Evolutionary conservation across 2,113 vertebrate genomes (phyloP), one percentile per base, ranked within the genome.

Genomic region (Synodontis membranacea): DNA sequence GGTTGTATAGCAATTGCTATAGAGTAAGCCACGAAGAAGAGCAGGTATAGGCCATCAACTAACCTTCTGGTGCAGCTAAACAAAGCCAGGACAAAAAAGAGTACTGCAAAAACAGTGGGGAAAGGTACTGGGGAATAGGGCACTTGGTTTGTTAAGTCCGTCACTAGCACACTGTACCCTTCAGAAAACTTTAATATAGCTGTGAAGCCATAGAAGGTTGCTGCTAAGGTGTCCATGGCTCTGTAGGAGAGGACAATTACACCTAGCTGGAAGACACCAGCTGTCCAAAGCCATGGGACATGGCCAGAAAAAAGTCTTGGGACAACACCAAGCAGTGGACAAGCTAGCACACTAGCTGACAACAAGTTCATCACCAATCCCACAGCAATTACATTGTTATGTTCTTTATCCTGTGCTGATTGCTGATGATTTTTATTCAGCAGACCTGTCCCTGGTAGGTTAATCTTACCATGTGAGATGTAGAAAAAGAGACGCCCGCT

Each of bases 201-300:
- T 0, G 94, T 94, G 84, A 97, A 96, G 52, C 95, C 95, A 0
- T 94, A 96, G 90, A 95, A 96, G 0, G 95, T 96, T 46, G 96
- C 96, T 72, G 92, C 88, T 0, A 96, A 90, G 0, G 87, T 91
- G 75, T 97, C 95, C 93, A 95, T 92, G 0, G 91, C 91, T 48
- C 97, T 93, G 88, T 94, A 98, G 17, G 92, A 94, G 34, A 96
- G 66, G 76, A 97, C 10, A 68, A 95, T 96, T 88, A 96, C 86
- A 9, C 90, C 95, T 0, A 96, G 66, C 92, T 98, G 97, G 88
- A 92, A 96, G 86, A 94, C 60, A 2, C 94, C 96, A 23, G 96
- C 96, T 4, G 94, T 95, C 96, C 96, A 97, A 75, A 98, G 93
- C 97, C 97, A 98, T 75, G 97, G 94, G 54, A 97, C 95, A 0